Conservation (phyloP, 2,888 invertebrate genomes). For the Tipula helvola region DNA sequence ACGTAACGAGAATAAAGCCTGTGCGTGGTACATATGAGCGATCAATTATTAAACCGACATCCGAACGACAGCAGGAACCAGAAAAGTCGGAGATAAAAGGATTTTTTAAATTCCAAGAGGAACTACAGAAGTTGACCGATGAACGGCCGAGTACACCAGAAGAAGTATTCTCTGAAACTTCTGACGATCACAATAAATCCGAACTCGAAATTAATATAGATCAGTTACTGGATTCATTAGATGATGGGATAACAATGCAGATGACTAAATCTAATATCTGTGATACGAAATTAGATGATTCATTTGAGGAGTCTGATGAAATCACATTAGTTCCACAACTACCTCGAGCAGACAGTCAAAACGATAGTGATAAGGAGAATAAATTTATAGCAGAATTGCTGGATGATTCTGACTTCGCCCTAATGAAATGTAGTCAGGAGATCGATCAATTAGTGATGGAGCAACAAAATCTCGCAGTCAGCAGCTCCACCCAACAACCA, state of each 20-base stretch:
- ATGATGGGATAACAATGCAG: not conserved
- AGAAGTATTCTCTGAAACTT: not conserved
- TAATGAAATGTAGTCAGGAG: not conserved
- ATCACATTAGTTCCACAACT: not conserved
- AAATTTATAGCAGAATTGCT: not conserved
- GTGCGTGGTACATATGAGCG: not conserved
- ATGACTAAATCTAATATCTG: not conserved
- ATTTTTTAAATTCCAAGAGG: not conserved
- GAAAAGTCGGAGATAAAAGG: not conserved
- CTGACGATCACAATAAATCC: not conserved
- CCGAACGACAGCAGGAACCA: not conserved
- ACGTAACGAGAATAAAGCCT: not conserved
- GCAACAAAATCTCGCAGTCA: not conserved
- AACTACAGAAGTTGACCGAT: not conserved
- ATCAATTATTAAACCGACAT: not conserved
- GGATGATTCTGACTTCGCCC: not conserved
- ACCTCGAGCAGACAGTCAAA: not conserved
- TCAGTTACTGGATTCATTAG: not conserved
- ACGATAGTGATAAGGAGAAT: not conserved
- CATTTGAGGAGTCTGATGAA: not conserved
- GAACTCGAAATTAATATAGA: not conserved
- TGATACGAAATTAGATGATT: not conserved
- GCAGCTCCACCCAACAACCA: not conserved
- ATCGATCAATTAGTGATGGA: not conserved
- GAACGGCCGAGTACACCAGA: not conserved